Conservation (phyloP, 2,888 invertebrate genomes). For the Noctua comes region DNA sequence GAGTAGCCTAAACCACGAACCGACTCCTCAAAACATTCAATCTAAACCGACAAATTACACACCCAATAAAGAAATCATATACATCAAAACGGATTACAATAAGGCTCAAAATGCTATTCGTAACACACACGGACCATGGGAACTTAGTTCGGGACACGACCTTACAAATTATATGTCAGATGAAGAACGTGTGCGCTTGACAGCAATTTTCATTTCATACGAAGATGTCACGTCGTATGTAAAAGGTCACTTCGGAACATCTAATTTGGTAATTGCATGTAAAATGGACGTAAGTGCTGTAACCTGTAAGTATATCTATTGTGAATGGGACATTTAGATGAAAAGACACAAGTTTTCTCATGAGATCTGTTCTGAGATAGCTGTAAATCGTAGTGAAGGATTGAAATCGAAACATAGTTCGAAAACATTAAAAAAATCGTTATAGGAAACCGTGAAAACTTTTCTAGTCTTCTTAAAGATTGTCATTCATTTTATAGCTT, state of each 20-base stretch:
- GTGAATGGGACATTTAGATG: conserved; percentile 34
- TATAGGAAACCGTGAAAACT: neutral
- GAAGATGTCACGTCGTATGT: conserved; percentile 67
- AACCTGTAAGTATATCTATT: conserved; percentile 49
- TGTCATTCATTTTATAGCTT: neutral
- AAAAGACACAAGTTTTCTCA: conserved; percentile 25
- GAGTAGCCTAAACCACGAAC: conserved; percentile 10
- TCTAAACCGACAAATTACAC: conserved; percentile 57
- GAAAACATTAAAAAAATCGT: neutral
- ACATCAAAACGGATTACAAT: conserved; percentile 52
- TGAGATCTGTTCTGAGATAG: neutral
- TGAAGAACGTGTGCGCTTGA: conserved; percentile 77
- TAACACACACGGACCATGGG: conserved; percentile 68
- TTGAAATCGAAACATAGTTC: neutral
- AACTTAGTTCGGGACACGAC: conserved; percentile 72
- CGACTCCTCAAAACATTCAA: conserved; percentile 43
- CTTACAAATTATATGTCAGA: conserved; percentile 82
- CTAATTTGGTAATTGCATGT: conserved; percentile 71
- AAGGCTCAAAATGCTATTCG: conserved; percentile 59
- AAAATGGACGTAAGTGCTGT: conserved; percentile 55
- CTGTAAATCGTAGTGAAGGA: neutral
- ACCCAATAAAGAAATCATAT: conserved; percentile 69
- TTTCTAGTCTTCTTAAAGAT: neutral
- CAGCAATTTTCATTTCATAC: conserved; percentile 70
- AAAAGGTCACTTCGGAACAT: conserved; percentile 72